Conservation (phyloP, 2,113 vertebrate species). For the Microtus ochrogaster region DNA sequence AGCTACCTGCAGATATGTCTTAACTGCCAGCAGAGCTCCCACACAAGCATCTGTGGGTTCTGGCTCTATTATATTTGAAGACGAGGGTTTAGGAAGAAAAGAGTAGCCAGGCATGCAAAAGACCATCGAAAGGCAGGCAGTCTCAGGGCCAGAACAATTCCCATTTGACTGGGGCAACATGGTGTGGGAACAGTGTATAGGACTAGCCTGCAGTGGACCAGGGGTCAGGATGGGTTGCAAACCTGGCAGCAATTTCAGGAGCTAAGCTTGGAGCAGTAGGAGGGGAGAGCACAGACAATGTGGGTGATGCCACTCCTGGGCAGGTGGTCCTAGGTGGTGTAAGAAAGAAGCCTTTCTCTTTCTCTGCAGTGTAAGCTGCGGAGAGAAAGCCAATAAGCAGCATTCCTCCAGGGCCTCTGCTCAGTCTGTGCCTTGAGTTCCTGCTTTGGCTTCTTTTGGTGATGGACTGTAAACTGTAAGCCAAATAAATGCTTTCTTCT, state of each 20-base stretch:
- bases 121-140: neutral
- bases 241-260: too few species aligned
- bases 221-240: neutral
- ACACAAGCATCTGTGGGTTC: neutral
- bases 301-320: neutral
- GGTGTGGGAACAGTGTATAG: neutral
- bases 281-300: neutral
- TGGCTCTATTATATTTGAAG: neutral
- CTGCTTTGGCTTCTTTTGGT: neutral
- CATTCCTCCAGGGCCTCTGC: neutral
- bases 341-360: neutral
- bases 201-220: neutral
- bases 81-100: constrained; percentile 26
- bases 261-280: neutral
- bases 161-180: neutral
- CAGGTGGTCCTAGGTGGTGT: neutral
- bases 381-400: neutral
- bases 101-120: neutral
- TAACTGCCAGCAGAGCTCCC: neutral
- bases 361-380: neutral
- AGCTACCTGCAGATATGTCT: neutral
- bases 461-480: neutral
- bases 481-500: neutral
- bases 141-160: neutral
- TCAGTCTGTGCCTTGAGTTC: neutral